These are phyloP conservation scores for Saturnia pavonia DNA, from an alignment of 2,888 invertebrate genomes.

Conservation along the genomic window DNA sequence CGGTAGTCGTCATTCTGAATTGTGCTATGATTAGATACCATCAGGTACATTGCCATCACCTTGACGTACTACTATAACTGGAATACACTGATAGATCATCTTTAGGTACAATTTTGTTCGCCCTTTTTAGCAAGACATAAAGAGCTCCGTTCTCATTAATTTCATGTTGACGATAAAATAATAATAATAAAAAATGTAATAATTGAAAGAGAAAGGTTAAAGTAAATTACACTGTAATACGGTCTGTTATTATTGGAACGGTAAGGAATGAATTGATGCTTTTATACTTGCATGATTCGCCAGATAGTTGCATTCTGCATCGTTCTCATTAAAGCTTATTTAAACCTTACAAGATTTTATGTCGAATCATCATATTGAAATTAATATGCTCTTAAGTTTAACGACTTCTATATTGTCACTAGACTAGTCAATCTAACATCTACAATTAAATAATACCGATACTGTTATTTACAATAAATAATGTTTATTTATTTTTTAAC, in stretches of 20 bases:
- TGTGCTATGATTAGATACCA: no score
- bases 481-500: no score
- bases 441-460: background rate
- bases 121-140: no score
- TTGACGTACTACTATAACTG: no score
- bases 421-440: background rate
- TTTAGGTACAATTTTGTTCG: background rate
- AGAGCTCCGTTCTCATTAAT: no score
- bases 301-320: slow-evolving; percentile 36
- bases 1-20: no score
- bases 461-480: no score
- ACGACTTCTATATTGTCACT: background rate
- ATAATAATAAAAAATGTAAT: background rate
- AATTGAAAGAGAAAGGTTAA: slow-evolving; percentile 9
- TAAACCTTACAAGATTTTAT: slow-evolving; percentile 35
- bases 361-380: slow-evolving; percentile 32
- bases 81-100: background rate
- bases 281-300: slow-evolving; percentile 44
- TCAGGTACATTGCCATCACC: no score
- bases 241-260: slow-evolving; percentile 22
- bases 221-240: slow-evolving; percentile 17
- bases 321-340: slow-evolving; percentile 48
- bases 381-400: slow-evolving; percentile 16
- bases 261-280: slow-evolving; percentile 33
- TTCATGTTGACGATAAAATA: no score